Base-by-base conservation (phyloP, 2,113 vertebrate species). In the Atrichornis clamosus region DNA sequence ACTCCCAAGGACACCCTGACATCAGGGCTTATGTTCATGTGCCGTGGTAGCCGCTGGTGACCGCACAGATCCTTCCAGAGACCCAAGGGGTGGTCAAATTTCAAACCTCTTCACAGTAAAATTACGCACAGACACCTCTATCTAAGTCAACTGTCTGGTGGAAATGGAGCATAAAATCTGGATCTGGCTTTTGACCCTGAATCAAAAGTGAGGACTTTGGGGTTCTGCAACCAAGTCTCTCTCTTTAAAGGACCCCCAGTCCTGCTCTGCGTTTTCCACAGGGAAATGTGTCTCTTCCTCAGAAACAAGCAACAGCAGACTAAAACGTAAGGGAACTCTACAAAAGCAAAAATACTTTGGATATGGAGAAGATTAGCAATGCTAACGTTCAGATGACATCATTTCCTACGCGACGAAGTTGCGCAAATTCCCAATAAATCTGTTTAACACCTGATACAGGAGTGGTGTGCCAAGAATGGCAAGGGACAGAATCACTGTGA, bases 21-120 rank as follows among this genome's bases (percentile, higher is more conserved):
- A 46, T 6, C 53, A 50, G 18, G 26, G n/a, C 33, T 79, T 9
- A 22, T 0, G 0, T 23, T 24, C 1, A 1, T 5, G 21, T 7
- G 27, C 35, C 39, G 42, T 15, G 32, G 20, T 13, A 65, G 46
- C 58, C 82, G 16, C 0, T 2, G 13, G 46, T 5, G 10, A 50
- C 28, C 30, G 4, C 0, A 1, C 6, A 21, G 27, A 24, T n/a
- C 22, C 3, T 3, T 28, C 24, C 70, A 50, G n/a, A n/a, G 18
- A 59, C 18, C 46, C 30, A 24, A 69, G 39, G 2, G 3, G 22
- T 3, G 41, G 32, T 11, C 41, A 46, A 26, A 68, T 58, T 53
- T 83, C 67, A 79, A 53, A 49, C 13, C 47, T 59, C 50, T 59
- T 58, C 22, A 49, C 28, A 56, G 37, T 16, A 13, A 85, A 23